phyloP scores from a whole-genome alignment of 2,113 vertebrate genomes.

The zebrafish (Danio rerio) region DNA sequence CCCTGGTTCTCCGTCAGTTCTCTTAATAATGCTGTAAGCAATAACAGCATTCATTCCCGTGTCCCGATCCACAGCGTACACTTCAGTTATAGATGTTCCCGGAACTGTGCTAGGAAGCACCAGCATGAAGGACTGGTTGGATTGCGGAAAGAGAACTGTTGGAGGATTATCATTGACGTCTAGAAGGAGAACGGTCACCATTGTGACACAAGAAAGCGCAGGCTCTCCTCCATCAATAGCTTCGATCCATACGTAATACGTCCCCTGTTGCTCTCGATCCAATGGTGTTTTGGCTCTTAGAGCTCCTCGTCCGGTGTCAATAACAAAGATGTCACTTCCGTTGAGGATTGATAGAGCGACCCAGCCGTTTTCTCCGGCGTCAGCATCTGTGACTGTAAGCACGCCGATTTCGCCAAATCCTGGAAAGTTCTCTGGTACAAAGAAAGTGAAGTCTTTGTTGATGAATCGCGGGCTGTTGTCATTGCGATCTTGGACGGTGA shows the following conservation, averaged over 20 bases:
- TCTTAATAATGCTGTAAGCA: constrained; percentile 95
- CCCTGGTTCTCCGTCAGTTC: constrained; percentile 89
- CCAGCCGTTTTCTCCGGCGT: constrained; percentile 92
- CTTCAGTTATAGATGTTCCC: constrained; percentile 95
- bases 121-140: constrained; percentile 95
- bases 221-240: constrained; percentile 92
- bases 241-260: constrained; percentile 92
- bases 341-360: constrained; percentile 94
- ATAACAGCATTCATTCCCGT: constrained; percentile 99
- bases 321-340: constrained; percentile 95
- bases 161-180: constrained; percentile 99
- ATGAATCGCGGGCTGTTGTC: constrained; percentile 97
- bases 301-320: constrained; percentile 92
- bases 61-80: constrained; percentile 96
- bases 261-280: constrained; percentile 95
- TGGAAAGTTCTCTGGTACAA: constrained; percentile 96
- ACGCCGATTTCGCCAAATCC: constrained; percentile 96
- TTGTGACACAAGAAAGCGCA: constrained; percentile 90
- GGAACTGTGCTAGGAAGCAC: constrained; percentile 93
- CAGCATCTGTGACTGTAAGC: constrained; percentile 93
- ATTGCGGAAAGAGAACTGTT: constrained; percentile 94
- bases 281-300: constrained; percentile 91
- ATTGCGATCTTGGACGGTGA: constrained; percentile 93
- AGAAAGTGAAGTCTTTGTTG: constrained; percentile 98
- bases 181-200: constrained; percentile 93